Percentiles rank a stretch among this genome's conserved stretches.
These are phyloP conservation scores for Henricia sp. DNA, from an alignment of 53 echinoderm and acorn worm species.

Conservation along the genomic window DNA sequence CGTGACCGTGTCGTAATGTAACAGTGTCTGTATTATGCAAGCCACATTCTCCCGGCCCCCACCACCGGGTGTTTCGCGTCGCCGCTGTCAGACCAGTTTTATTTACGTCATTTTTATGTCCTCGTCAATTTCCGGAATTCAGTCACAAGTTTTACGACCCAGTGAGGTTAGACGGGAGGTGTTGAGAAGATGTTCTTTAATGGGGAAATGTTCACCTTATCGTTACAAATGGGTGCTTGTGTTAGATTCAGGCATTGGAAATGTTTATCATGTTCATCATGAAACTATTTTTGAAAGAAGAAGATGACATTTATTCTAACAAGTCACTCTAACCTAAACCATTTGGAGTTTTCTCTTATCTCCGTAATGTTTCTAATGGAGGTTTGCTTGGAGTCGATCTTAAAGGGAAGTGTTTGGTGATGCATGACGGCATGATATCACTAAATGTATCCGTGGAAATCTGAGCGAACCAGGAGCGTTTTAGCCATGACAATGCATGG, in stretches of 20 bases:
- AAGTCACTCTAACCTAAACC: too few species aligned
- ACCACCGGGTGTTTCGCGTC: constrained; percentile 11
- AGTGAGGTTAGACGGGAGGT: background rate
- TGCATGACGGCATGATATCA: background rate
- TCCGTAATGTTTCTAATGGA: too few species aligned
- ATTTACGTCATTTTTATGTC: constrained; percentile 2
- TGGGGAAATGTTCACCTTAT: background rate
- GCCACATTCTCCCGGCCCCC: too few species aligned
- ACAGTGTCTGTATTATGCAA: too few species aligned
- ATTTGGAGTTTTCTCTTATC: too few species aligned
- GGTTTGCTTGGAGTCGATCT: background rate
- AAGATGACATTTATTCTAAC: too few species aligned
- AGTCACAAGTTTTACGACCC: background rate
- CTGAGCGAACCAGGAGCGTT: background rate
- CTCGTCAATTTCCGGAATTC: background rate
- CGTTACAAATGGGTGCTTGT: too few species aligned
- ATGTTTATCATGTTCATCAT: too few species aligned
- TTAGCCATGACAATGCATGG: background rate
- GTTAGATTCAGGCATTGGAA: too few species aligned
- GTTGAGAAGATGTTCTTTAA: background rate
- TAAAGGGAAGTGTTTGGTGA: background rate
- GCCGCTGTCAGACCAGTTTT: background rate
- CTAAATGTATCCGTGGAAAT: background rate
- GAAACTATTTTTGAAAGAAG: too few species aligned
- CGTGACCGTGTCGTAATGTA: too few species aligned